Evolutionary conservation across 2,113 vertebrate genomes (phyloP), one percentile per base, ranked within the genome.

Genomic region (Maccullochella peelii): DNA sequence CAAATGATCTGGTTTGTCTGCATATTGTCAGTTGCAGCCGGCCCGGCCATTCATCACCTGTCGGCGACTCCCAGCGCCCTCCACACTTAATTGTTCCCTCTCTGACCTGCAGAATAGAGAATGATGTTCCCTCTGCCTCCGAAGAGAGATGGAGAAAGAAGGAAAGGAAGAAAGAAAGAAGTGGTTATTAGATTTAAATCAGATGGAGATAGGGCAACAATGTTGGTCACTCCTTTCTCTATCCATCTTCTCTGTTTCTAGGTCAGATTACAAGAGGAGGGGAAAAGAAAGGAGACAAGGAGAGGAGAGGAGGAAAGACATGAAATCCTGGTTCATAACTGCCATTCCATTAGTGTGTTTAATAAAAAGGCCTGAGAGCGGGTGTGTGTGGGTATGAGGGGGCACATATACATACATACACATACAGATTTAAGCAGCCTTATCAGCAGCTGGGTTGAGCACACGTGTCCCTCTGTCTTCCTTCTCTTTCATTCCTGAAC

Each of bases 1-100:
- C 96, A 97, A 97, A 96, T 96, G 95, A 95, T 97, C 96, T 96
- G 95, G 95, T 96, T 96, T 96, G 96, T 97, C 96, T 97, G 96
- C 97, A 97, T 97, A 97, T 96, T 97, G 96, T 97, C 96, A 97
- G 95, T 94, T 84, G 94, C 95, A 86, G 96, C 91, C 94, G 93
- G 95, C 96, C 94, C 86, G 93, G 94, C 95, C 97, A 97, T 97
- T 97, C 96, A 97, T 97, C 97, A 97, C 95, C 94, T 95, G 95
- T 95, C 95, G 89, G 94, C 86, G 82, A 73, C 95, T 94, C 91
- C 90, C 94, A 91, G 94, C 91, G 92, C 96, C 95, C 95, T 95
- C 96, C 94, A 95, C 94, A 93, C 93, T 96, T 96, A 96, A 96
- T 96, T 97, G 96, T 97, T 96, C 94, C 93, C 94, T 94, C 91